Percentiles rank a stretch among this genome's conserved stretches.
Evolutionary conservation across 2,888 invertebrate genomes (phyloP).

Genomic region (Zeuzera pyrina): DNA sequence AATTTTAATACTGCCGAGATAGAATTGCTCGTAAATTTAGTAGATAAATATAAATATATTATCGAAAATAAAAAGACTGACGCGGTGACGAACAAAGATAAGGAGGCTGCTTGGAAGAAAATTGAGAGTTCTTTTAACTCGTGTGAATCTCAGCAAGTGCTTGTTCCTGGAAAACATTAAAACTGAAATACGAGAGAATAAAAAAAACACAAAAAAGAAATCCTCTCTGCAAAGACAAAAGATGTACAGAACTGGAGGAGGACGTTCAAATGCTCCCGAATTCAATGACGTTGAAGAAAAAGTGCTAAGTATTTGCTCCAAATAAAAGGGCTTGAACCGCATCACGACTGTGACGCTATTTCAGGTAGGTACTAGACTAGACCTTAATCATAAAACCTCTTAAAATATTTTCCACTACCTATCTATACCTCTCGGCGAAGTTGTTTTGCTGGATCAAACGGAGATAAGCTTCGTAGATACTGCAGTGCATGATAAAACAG

Average conservation of each 20-base stretch:
- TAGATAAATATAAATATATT: too few species aligned
- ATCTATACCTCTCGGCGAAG: too few species aligned
- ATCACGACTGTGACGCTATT: background rate
- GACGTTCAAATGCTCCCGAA: conserved; percentile 6
- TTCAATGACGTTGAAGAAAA: conserved; percentile 6
- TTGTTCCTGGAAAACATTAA: conserved; percentile 4
- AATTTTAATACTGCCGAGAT: too few species aligned
- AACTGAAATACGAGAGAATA: conserved; percentile 6
- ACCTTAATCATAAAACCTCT: too few species aligned
- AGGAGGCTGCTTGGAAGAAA: conserved; percentile 8
- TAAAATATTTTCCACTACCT: too few species aligned
- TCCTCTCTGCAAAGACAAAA: conserved; percentile 4
- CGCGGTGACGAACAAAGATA: too few species aligned
- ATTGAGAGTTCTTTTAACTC: conserved; percentile 4
- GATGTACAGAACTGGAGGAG: conserved; percentile 7
- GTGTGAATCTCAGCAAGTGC: conserved; percentile 4
- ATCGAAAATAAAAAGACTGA: too few species aligned
- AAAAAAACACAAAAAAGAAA: conserved; percentile 7
- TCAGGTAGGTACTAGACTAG: too few species aligned
- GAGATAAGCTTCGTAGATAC: too few species aligned
- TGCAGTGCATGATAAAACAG: too few species aligned
- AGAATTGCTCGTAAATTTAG: too few species aligned
- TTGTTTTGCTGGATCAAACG: too few species aligned
- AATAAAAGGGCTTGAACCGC: conserved; percentile 8
- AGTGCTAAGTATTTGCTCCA: conserved; percentile 8